phyloP scores from a whole-genome alignment of 2,888 invertebrate genomes.

The Odontomyia ornata region DNA sequence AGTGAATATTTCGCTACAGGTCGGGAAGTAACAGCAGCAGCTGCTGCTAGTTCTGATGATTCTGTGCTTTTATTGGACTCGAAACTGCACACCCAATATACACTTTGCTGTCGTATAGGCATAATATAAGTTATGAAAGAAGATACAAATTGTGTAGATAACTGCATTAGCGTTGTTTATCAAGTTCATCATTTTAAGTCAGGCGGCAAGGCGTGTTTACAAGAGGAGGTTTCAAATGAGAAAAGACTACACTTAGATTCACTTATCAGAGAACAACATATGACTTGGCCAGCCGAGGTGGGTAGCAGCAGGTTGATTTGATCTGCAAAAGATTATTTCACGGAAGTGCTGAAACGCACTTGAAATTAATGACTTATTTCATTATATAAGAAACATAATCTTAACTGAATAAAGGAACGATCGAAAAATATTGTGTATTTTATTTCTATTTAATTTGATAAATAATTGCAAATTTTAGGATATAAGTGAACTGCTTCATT shows the following conservation, averaged over 20 bases:
- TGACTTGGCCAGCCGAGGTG: no score
- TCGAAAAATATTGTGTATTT: no score
- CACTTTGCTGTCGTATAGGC: background rate
- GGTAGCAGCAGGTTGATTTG: background rate
- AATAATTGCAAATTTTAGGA: no score
- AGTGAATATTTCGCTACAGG: background rate
- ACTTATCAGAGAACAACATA: background rate
- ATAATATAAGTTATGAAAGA: slow-evolving; percentile 21
- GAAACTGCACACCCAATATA: background rate
- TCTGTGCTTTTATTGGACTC: background rate
- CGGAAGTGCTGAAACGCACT: background rate
- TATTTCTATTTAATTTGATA: no score
- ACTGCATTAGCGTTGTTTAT: slow-evolving; percentile 13
- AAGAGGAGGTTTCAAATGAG: background rate
- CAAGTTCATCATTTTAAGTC: background rate
- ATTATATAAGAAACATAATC: background rate
- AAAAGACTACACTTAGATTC: background rate
- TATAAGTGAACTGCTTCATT: no score
- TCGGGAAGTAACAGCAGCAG: background rate
- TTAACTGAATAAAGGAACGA: background rate
- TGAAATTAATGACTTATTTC: background rate
- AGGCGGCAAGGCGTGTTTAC: slow-evolving; percentile 1
- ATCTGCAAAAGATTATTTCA: background rate
- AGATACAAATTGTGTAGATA: background rate
- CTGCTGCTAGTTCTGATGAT: background rate